Evolutionary conservation across 1,140 invertebrate species (phyloP), one percentile per base, ranked within the genome.

Genomic region (Aphis craccivora): DNA sequence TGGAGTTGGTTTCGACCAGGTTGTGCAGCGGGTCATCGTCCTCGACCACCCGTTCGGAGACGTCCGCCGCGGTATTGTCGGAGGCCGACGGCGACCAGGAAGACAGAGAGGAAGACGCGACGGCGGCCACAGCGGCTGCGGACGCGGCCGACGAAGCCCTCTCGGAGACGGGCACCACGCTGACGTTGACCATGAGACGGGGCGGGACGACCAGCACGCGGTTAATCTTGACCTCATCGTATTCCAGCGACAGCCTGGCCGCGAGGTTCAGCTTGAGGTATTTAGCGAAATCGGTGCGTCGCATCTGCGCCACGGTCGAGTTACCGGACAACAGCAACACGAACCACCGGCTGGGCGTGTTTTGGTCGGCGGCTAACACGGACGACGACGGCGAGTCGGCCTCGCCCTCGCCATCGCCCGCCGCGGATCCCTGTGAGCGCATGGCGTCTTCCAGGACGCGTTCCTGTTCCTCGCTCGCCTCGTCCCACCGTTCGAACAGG

Each of bases 201-300:
- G 95, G 95, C 4, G 95, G 95, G 20, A 94, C 94, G n/a, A 95
- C 94, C 35, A 95, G 87, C 30, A 95, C 95, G 55, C 94, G 94
- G 87, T 95, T 95, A 1, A 95, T 94, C 37, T 94, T 94, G 18
- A 95, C 93, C 88, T 95, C 95, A 93, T 95, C 94, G 93, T 95
- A 95, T 91, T 95, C 95, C 25, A 95, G 90, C 8, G 95, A 95
- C 25, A 95, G 93, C 43, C 95, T 94, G 22, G 95, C 95, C 11
- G 95, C 95, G 67, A 95, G 94, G 90, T 95, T 95, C 40, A 95
- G 94, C 88, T 95, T 95, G 11, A 95, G 93, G 76, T 95, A 95
- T 67, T 95, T 95, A 11, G 94, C 94, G 86, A 95, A 95, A 91
- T 95, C 95, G 87, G 94, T 94, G 93, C 95, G 94, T 23, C 95